Evolutionary conservation across 2,113 vertebrate species (phyloP).

Genomic region (Tetrax tetrax): DNA sequence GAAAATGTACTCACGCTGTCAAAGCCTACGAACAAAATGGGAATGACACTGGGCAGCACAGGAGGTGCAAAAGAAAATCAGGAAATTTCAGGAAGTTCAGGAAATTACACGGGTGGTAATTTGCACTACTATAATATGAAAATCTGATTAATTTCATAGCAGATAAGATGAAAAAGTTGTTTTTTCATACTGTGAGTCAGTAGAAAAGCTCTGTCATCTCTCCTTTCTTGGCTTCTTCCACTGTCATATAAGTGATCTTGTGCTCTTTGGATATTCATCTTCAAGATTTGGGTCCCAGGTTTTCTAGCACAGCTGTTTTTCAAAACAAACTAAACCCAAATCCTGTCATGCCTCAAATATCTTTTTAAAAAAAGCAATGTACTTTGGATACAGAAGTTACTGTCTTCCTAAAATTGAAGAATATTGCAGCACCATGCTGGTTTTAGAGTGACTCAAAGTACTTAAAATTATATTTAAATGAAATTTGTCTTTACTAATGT

Average conservation of each 20-base stretch:
- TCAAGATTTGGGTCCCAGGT: neutral
- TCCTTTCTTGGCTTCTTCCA: neutral
- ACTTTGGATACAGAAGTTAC: neutral
- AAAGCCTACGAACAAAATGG: neutral
- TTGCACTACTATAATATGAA: constrained; percentile 26
- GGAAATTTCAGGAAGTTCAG: constrained; percentile 24
- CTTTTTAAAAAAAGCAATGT: neutral
- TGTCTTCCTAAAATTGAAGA: neutral
- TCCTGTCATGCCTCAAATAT: neutral
- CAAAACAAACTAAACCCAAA: neutral
- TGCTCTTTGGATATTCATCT: neutral
- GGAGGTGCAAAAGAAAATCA: constrained; percentile 38
- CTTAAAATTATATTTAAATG: neutral
- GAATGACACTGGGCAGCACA: constrained; percentile 33
- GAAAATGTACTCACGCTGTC: constrained; percentile 33
- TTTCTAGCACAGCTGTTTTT: neutral
- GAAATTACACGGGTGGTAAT: constrained; percentile 37
- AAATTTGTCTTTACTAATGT: neutral
- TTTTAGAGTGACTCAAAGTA: neutral
- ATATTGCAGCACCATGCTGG: neutral
- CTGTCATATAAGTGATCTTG: neutral
- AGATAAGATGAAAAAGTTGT: constrained; percentile 2
- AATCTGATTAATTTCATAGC: constrained; percentile 47
- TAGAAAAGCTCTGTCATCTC: neutral
- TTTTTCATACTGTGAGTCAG: neutral